Percentiles rank a stretch among this genome's conserved stretches.
phyloP scores from a whole-genome alignment of 2,113 vertebrate species.

The Oncorhynchus clarkii region DNA sequence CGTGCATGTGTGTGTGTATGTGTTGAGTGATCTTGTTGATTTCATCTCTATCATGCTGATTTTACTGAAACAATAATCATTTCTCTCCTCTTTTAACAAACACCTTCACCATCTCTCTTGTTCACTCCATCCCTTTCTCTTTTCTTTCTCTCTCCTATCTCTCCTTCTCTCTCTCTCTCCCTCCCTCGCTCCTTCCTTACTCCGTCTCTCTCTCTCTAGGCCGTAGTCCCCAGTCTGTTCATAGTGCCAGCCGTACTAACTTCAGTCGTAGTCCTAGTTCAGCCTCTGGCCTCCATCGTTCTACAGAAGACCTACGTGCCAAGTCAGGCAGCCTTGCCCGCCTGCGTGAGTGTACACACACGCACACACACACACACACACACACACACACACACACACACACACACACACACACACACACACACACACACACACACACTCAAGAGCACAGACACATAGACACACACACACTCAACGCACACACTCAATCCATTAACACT shows the following conservation, averaged over 20 bases:
- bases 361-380: neutral
- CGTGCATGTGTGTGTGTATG: no score
- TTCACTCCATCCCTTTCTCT: no score
- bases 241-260: constrained; percentile 78
- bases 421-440: neutral
- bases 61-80: neutral
- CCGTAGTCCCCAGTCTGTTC: constrained; percentile 73
- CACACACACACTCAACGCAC: neutral
- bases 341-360: constrained; percentile 80
- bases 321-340: constrained; percentile 78
- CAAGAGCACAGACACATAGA: neutral
- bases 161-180: neutral
- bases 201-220: constrained; percentile 58
- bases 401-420: neutral
- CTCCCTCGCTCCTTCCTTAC: neutral
- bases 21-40: neutral
- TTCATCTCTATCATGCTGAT: neutral
- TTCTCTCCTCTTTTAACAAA: constrained; percentile 17
- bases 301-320: constrained; percentile 87
- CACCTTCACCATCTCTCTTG: neutral
- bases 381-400: neutral
- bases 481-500: no score
- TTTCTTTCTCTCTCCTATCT: neutral
- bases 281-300: constrained; percentile 80
- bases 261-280: constrained; percentile 69